A percentile compares a stretch with the other conserved stretches of the same genome.
Evolutionary conservation across 2,113 vertebrate species (phyloP).

Genomic region (Diglossa brunneiventris): DNA sequence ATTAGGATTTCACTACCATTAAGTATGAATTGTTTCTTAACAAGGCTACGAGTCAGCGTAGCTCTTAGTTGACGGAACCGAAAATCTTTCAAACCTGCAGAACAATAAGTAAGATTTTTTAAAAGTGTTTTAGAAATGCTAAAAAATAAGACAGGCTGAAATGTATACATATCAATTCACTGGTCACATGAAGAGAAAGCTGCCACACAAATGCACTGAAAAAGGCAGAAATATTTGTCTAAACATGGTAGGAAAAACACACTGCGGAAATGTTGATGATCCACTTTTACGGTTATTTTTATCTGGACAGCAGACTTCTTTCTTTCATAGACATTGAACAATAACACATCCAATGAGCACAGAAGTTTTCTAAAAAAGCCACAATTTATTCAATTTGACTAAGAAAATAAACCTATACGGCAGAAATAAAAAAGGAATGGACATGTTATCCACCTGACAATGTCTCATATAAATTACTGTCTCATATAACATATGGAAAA

Average conservation of each 20-base stretch:
- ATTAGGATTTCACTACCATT: not conserved
- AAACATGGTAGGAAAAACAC: not conserved
- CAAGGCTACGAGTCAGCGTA: fast-evolving
- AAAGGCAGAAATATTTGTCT: not conserved
- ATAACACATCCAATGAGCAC: not conserved
- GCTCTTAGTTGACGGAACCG: not conserved
- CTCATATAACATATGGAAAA: not conserved
- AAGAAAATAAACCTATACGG: not conserved
- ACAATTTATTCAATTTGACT: not conserved
- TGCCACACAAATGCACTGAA: not conserved
- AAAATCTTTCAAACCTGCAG: not conserved
- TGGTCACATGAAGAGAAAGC: not conserved
- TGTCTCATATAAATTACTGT: not conserved
- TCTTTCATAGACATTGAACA: not conserved
- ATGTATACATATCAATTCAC: not conserved
- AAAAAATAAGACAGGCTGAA: not conserved
- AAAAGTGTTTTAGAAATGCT: not conserved
- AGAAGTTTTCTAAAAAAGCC: not conserved
- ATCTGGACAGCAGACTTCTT: not conserved
- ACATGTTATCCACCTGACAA: not conserved
- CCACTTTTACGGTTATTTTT: not conserved
- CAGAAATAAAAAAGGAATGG: not conserved
- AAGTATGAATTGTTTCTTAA: not conserved
- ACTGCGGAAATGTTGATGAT: not conserved
- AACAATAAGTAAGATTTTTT: not conserved